phyloP scores from a whole-genome alignment of 2,113 vertebrate genomes.

The Sinocyclocheilus anshuiensis region DNA sequence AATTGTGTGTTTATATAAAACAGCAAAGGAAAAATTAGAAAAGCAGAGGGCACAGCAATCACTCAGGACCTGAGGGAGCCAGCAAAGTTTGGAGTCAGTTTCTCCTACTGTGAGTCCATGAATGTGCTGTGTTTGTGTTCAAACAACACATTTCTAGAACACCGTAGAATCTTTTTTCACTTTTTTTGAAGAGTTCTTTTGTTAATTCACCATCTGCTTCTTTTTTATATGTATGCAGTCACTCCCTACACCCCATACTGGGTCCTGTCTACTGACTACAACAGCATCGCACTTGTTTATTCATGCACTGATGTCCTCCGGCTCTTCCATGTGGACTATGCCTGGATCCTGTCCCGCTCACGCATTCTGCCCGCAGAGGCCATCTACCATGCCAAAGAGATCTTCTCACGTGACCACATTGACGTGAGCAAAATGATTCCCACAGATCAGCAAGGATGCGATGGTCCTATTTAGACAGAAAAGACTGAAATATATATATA shows the following conservation, averaged over 20 bases:
- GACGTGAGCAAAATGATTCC: conserved; percentile 73
- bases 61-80: conserved; percentile 73
- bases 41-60: conserved; percentile 78
- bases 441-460: conserved; percentile 83
- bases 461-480: conserved; percentile 34
- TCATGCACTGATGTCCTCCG: conserved; percentile 83
- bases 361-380: conserved; percentile 76
- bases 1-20: conserved; percentile 16
- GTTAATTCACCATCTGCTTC: neutral
- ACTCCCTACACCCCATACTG: conserved; percentile 82
- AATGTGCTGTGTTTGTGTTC: neutral
- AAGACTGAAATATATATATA: neutral
- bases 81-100: conserved; percentile 82
- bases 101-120: conserved; percentile 84
- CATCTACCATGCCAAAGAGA: conserved; percentile 72
- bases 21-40: conserved; percentile 74
- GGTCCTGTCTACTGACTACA: conserved; percentile 88
- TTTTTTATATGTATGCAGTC: conserved; percentile 67
- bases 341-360: conserved; percentile 84
- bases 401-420: conserved; percentile 77
- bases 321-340: conserved; percentile 81
- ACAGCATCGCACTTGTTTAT: conserved; percentile 81
- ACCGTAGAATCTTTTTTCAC: too few relatives aligned
- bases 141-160: neutral
- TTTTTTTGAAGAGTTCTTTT: neutral